These are phyloP conservation scores for Eulemur macaco DNA, from an alignment of 2,113 vertebrate species.

Conservation along the genomic window DNA sequence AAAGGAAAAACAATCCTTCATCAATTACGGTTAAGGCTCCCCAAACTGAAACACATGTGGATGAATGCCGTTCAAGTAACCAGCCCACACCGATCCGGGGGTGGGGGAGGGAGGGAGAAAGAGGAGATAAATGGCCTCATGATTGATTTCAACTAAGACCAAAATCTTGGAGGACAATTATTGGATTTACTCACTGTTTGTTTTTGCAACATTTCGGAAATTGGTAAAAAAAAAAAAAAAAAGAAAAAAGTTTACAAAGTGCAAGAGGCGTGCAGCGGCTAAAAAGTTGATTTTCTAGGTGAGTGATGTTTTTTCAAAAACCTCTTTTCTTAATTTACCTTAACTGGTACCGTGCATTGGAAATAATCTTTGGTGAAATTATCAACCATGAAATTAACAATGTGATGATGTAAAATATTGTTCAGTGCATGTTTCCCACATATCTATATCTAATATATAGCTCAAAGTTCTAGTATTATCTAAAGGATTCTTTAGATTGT, in stretches of 20 bases:
- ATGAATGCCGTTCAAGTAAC: background rate
- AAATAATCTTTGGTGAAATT: slow-evolving; percentile 2
- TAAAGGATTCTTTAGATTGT: slow-evolving; percentile 23
- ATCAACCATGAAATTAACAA: background rate
- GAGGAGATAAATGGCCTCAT: slow-evolving; percentile 51
- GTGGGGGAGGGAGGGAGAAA: slow-evolving; percentile 33
- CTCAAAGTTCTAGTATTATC: background rate
- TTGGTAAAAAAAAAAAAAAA: background rate
- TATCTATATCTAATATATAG: background rate
- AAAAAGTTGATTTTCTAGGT: background rate
- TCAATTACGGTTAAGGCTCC: slow-evolving; percentile 66
- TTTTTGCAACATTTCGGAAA: slow-evolving; percentile 69
- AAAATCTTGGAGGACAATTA: slow-evolving; percentile 70
- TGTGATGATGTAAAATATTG: background rate
- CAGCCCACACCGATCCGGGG: background rate
- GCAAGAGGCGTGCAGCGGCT: background rate
- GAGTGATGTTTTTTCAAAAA: background rate
- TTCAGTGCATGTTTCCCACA: background rate
- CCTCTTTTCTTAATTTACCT: slow-evolving; percentile 23
- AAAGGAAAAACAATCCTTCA: slow-evolving; percentile 67
- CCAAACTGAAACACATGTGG: slow-evolving; percentile 78
- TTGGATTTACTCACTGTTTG: slow-evolving; percentile 74
- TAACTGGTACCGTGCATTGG: background rate
- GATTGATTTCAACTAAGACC: slow-evolving; percentile 75
- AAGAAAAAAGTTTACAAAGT: background rate